Evolutionary conservation across 2,797 vertebrate species (phyloP), one percentile per base, ranked within the genome.

Genomic region (Lagocephalus sceleratus): DNA sequence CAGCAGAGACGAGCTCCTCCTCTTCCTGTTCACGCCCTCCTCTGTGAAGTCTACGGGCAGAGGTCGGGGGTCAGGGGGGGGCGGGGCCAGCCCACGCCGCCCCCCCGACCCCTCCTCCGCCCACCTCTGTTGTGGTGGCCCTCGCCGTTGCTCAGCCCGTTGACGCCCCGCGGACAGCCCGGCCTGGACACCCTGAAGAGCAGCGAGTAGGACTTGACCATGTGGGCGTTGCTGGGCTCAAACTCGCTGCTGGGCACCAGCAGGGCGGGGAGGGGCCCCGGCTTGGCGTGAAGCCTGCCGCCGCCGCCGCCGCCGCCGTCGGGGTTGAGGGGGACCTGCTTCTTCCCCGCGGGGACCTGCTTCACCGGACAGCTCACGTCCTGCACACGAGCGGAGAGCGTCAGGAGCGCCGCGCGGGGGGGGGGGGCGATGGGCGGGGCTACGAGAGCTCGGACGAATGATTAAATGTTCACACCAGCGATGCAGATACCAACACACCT

Each of bases 311-410:
- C 29, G 0, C 50, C 25, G 0, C 25, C 82, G 85, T 98, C 95
- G 44, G 97, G 97, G 85, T 98, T 99, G 85, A 97, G 93, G 88
- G 95, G 95, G 85, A 99, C 96, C 91, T 96, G 94, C 91, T 99
- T 99, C 91, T 97, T 98, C 83, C 95, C 97, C 38, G 96, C 94
- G 53, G 95, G 97, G 85, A 99, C 93, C 93, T 98, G 95, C 82
- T 95, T 96, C 82, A 98, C 93, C 0, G 97, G 97, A 84, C 95
- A 99, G 87, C 95, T 99, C 73, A 99, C 96, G 78, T 98, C 97
- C 97, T 99, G 86, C 0, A 84, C 66, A 54, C 38, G 77, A 39
- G 5, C 32, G 12, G 11, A 43, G 16, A 20, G 3, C 5, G 14
- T 60, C 10, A 54, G 32, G 32, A n/a, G n/a, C n/a, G n/a, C n/a